phyloP scores from a whole-genome alignment of 2,113 vertebrate genomes.

The Lepus timidus region DNA sequence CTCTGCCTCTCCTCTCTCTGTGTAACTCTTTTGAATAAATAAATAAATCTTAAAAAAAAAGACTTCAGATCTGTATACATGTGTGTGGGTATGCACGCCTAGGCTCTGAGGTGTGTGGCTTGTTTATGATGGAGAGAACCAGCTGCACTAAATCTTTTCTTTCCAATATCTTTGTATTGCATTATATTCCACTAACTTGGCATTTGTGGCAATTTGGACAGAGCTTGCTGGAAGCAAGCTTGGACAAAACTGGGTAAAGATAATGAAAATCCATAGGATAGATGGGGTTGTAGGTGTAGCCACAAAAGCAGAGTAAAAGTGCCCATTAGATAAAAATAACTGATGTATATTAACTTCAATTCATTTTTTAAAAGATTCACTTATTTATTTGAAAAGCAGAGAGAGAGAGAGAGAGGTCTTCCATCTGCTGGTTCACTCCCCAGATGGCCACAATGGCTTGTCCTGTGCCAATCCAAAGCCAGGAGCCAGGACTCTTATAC shows the following conservation, averaged over 20 bases:
- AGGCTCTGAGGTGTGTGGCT: background rate
- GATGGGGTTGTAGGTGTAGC: background rate
- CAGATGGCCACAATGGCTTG: too few relatives aligned
- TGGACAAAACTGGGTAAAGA: background rate
- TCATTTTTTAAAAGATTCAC: too few relatives aligned
- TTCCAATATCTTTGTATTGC: background rate
- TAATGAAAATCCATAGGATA: background rate
- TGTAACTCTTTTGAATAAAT: too few relatives aligned
- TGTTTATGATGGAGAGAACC: background rate
- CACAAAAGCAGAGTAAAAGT: background rate
- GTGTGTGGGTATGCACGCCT: rapidly evolving
- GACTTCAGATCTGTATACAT: background rate
- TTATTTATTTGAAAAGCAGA: too few relatives aligned
- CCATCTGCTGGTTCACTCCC: too few relatives aligned
- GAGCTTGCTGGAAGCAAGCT: background rate
- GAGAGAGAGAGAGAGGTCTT: too few relatives aligned
- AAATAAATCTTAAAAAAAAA: too few relatives aligned
- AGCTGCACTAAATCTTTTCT: background rate
- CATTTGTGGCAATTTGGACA: background rate
- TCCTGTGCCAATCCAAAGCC: too few relatives aligned
- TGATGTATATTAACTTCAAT: background rate
- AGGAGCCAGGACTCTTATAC: too few relatives aligned
- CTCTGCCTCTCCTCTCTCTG: too few relatives aligned
- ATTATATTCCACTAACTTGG: background rate
- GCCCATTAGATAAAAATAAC: background rate